phyloP scores from a whole-genome alignment of 2,888 invertebrate species.

The Drosophila gaucha region DNA sequence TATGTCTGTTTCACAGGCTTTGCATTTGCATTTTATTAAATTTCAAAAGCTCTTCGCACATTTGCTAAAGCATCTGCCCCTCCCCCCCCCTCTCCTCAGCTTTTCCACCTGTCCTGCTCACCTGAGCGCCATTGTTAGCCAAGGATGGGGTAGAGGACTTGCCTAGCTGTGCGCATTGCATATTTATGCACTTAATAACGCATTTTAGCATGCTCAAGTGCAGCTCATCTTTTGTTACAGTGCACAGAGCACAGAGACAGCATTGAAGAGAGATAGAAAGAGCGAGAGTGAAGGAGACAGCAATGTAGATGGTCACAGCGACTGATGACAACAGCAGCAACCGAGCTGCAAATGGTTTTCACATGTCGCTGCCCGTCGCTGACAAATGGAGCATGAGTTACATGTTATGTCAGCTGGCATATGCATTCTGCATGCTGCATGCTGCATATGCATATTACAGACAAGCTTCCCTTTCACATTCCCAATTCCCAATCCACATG shows the following conservation, averaged over 20 bases:
- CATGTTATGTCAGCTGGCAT: slow-evolving; percentile 52
- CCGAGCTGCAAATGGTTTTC: slow-evolving; percentile 39
- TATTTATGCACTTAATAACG: slow-evolving; percentile 82
- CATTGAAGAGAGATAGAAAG: slow-evolving; percentile 10
- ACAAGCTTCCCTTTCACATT: not conserved
- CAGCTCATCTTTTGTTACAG: slow-evolving; percentile 78
- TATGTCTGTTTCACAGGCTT: slow-evolving; percentile 64
- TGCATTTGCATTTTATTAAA: slow-evolving; percentile 79
- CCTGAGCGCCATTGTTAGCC: slow-evolving; percentile 63
- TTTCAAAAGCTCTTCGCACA: slow-evolving; percentile 72
- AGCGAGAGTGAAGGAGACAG: slow-evolving; percentile 4
- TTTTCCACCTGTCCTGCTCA: slow-evolving; percentile 46
- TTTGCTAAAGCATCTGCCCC: slow-evolving; percentile 11
- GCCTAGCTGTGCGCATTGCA: slow-evolving; percentile 60
- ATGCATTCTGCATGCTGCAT: slow-evolving; percentile 13
- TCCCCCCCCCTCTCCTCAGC: not conserved
- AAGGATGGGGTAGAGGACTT: not conserved
- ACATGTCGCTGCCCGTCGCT: slow-evolving; percentile 47
- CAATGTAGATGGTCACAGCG: not conserved
- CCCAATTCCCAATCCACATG: slow-evolving; percentile 38
- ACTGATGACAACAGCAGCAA: slow-evolving; percentile 1
- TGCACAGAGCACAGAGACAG: slow-evolving; percentile 10
- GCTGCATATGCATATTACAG: not conserved
- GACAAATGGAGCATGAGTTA: slow-evolving; percentile 73
- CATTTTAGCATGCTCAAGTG: slow-evolving; percentile 80